Evolutionary conservation across 2,888 invertebrate species (phyloP).

Genomic region (Hirtodrosophila cameraria): DNA sequence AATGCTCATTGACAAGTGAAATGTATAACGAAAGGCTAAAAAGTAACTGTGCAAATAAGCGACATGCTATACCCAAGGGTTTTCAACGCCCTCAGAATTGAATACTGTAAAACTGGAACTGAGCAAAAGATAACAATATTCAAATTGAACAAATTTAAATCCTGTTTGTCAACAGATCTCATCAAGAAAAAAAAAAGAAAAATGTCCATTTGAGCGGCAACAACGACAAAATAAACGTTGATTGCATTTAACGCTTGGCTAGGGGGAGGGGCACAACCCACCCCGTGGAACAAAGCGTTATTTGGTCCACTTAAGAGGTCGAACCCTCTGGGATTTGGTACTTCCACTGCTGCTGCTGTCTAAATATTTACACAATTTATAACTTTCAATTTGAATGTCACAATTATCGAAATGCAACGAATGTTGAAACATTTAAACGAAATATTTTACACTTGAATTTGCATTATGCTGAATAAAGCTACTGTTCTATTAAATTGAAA

Average conservation of each 20-base stretch:
- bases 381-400: slow-evolving; percentile 71
- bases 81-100: neutral
- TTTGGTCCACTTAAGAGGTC: slow-evolving; percentile 48
- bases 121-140: slow-evolving; percentile 61
- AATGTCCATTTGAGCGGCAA: slow-evolving; percentile 27
- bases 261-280: slow-evolving; percentile 12
- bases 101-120: slow-evolving; percentile 23
- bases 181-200: slow-evolving; percentile 10
- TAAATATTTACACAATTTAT: slow-evolving; percentile 78
- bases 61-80: neutral
- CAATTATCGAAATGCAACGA: slow-evolving; percentile 56
- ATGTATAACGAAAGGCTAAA: slow-evolving; percentile 22
- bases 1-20: slow-evolving; percentile 23
- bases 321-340: slow-evolving; percentile 57
- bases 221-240: slow-evolving; percentile 65
- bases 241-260: slow-evolving; percentile 57
- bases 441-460: slow-evolving; percentile 21
- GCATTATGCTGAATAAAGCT: slow-evolving; percentile 8
- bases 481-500: slow-evolving; percentile 12
- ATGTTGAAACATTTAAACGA: too few relatives aligned
- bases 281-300: slow-evolving; percentile 27
- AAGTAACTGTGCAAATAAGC: slow-evolving; percentile 34
- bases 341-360: slow-evolving; percentile 53
- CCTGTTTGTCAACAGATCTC: slow-evolving; percentile 75
- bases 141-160: slow-evolving; percentile 77